These are phyloP conservation scores for Ptilodon capucinus DNA, from an alignment of 2,888 invertebrate species.

Conservation along the genomic window DNA sequence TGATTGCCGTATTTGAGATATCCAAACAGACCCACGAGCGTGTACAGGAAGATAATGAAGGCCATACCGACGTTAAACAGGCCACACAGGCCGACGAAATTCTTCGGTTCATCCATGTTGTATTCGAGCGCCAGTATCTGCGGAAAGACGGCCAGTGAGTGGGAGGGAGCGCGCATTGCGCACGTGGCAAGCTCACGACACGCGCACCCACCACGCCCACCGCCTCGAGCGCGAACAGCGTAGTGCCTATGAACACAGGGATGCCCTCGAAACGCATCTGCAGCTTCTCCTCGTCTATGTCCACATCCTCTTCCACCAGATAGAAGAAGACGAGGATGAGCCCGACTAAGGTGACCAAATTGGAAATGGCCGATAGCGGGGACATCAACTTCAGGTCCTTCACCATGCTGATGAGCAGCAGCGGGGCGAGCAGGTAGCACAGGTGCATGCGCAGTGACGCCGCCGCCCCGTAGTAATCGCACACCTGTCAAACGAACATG, in stretches of 20 bases:
- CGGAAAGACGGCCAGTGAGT: not conserved
- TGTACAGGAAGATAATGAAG: slow-evolving; percentile 88
- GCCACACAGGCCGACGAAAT: slow-evolving; percentile 89
- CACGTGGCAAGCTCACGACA: not conserved
- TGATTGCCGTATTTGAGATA: slow-evolving; percentile 90
- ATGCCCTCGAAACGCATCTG: slow-evolving; percentile 76
- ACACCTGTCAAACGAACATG: slow-evolving; percentile 61
- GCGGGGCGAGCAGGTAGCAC: slow-evolving; percentile 82
- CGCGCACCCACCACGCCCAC: slow-evolving; percentile 85
- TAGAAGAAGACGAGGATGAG: slow-evolving; percentile 88
- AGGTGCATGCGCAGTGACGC: slow-evolving; percentile 80
- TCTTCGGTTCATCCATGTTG: slow-evolving; percentile 92
- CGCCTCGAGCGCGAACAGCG: slow-evolving; percentile 93
- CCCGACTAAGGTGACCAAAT: slow-evolving; percentile 87
- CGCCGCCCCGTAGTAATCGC: slow-evolving; percentile 61
- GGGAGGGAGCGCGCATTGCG: not conserved
- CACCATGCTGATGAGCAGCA: slow-evolving; percentile 85
- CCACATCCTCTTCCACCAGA: slow-evolving; percentile 85
- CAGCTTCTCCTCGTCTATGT: slow-evolving; percentile 69
- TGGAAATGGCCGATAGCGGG: slow-evolving; percentile 90
- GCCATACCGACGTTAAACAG: slow-evolving; percentile 91
- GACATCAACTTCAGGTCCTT: slow-evolving; percentile 89
- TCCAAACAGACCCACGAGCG: slow-evolving; percentile 92
- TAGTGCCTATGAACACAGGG: slow-evolving; percentile 93
- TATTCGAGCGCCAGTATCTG: slow-evolving; percentile 96